Evolutionary conservation across 2,888 invertebrate genomes (phyloP), one percentile per base, ranked within the genome.

Genomic region (Lampropteryx suffumata): DNA sequence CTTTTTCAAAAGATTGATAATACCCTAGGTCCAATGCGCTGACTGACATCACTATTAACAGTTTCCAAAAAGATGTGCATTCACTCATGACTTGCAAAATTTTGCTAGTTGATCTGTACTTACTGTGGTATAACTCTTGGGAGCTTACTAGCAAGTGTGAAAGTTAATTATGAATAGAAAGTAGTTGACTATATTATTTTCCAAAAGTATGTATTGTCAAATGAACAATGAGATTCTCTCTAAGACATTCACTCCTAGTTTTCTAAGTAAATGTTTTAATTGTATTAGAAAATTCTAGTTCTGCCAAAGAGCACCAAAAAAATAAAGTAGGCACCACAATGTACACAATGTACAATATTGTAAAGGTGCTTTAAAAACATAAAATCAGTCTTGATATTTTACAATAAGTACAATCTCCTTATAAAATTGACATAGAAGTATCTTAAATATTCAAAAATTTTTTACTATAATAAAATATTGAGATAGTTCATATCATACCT

Each of bases 381-480:
- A 58, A 64, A 72, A 74, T 81, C 82, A 82, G 82, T 79, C 82
- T 81, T 76, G 62, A 46, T 66, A 59, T 39, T n/a, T 24, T 24
- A 24, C 24, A 24, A 24, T 24, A 24, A 24, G 24, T 6, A 24
- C 24, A 24, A 7, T 21, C 5, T 21, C 21, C 21, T 3, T 21
- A 21, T 1, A 24, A 6, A 5, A 24, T 24, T 6, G 7, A 24
- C 24, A 7, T 5, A 24, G 3, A 17, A 17, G n/a, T 17, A 17
- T 7, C 24, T 6, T 24, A 24, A 24, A 24, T 24, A 24, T 7
- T 24, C 24, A 24, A 6, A 24, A 7, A 24, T 5, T 17, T 2
- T 17, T 24, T 6, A 24, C 7, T 4, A 24, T 3, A 24, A 24
- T 24, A 7, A 24, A 28, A 28, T 28, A 10, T 27, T 27, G n/a